A percentile compares a stretch with the other conserved stretches of the same genome.
Conservation (phyloP, 2,888 invertebrate species). For the Nasonia oneida region DNA sequence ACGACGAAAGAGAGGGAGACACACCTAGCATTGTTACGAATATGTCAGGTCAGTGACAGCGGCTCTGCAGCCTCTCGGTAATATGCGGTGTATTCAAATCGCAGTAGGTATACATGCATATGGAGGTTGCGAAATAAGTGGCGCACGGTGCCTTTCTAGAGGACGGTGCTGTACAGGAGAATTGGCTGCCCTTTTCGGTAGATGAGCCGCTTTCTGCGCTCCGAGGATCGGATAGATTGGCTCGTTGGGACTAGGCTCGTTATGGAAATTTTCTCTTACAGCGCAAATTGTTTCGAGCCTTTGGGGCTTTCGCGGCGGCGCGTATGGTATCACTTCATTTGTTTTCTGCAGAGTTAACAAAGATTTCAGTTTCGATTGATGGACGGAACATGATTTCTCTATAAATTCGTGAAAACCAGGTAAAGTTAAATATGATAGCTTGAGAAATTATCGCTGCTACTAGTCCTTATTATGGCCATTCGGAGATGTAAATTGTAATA, state of each 20-base stretch:
- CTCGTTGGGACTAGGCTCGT: background rate
- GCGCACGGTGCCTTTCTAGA: background rate
- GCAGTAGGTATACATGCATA: background rate
- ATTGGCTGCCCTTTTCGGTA: background rate
- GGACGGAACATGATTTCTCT: background rate
- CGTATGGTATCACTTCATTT: background rate
- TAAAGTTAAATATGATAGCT: background rate
- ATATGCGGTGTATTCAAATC: conserved; percentile 62
- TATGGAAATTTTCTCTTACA: background rate
- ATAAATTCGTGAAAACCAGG: background rate
- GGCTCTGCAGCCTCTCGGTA: conserved; percentile 55
- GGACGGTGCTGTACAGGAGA: background rate
- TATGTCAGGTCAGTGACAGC: conserved; percentile 72
- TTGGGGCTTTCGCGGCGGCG: background rate
- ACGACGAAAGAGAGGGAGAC: conserved; percentile 66
- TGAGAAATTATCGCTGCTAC: background rate
- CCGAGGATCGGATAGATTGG: conserved; percentile 2
- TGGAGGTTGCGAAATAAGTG: conserved; percentile 1
- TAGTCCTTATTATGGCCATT: background rate
- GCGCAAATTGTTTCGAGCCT: background rate
- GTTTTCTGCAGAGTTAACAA: background rate
- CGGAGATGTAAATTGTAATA: background rate
- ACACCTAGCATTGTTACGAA: conserved; percentile 78
- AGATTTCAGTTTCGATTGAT: background rate
- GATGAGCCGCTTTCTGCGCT: conserved; percentile 14